A percentile compares a stretch with the other conserved stretches of the same genome.
phyloP scores from a whole-genome alignment of 2,113 vertebrate species.

The Vimba vimba region DNA sequence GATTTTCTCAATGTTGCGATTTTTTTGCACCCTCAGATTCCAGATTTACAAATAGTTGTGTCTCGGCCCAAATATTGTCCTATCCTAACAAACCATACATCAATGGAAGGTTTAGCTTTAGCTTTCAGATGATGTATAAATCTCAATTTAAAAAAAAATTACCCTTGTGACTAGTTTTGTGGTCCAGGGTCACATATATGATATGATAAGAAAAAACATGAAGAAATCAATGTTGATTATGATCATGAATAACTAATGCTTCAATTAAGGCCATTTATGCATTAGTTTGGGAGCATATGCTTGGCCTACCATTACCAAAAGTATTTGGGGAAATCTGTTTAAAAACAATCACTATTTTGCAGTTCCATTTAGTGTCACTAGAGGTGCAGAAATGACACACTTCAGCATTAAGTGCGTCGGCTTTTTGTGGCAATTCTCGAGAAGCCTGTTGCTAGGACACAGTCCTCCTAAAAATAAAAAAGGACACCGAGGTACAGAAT shows the following conservation, averaged over 20 bases:
- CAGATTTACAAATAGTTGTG: no score
- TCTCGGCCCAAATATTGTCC: no score
- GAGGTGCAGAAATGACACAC: conserved; percentile 2
- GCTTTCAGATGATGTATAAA: no score
- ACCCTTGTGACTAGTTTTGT: no score
- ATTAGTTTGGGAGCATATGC: background rate
- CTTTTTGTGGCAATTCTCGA: conserved; percentile 46
- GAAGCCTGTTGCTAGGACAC: conserved; percentile 66
- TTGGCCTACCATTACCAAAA: background rate
- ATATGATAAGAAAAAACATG: no score
- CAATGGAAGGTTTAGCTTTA: no score
- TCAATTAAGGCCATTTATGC: background rate
- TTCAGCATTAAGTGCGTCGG: background rate
- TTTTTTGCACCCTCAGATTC: no score
- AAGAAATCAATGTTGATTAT: no score
- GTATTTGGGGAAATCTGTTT: background rate
- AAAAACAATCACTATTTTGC: background rate
- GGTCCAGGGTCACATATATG: no score
- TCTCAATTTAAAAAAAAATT: no score
- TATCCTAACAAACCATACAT: no score
- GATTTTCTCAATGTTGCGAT: no score
- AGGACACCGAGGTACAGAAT: conserved; percentile 46
- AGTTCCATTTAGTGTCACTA: background rate
- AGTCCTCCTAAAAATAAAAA: conserved; percentile 47
- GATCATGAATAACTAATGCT: background rate